These are phyloP conservation scores for Barbus barbus DNA, from an alignment of 2,113 vertebrate species.

Conservation along the genomic window DNA sequence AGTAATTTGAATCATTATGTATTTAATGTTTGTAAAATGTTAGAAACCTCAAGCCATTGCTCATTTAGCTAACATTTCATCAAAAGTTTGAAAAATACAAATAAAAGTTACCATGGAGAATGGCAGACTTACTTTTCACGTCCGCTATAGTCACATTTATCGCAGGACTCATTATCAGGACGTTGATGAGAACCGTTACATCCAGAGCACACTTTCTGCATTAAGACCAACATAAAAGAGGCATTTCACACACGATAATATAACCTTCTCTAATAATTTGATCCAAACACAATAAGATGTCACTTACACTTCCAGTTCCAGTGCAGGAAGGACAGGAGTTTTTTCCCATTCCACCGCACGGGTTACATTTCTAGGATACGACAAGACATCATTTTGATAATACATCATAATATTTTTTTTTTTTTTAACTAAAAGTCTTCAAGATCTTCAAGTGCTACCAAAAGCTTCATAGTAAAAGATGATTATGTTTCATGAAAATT, in stretches of 20 bases:
- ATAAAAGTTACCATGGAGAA: background rate
- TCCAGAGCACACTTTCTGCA: conserved; percentile 74
- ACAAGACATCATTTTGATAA: too few relatives aligned
- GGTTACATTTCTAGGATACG: conserved; percentile 68
- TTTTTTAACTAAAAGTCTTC: too few relatives aligned
- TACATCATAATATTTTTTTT: too few relatives aligned
- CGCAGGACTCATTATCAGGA: conserved; percentile 62
- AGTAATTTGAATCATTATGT: too few relatives aligned
- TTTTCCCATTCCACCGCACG: conserved; percentile 71
- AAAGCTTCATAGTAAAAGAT: background rate
- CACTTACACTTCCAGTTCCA: conserved; percentile 74
- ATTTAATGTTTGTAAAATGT: too few relatives aligned
- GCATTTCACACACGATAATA: background rate
- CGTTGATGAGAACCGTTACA: conserved; percentile 73
- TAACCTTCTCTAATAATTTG: background rate
- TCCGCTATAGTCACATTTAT: conserved; percentile 60
- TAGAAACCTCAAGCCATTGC: too few relatives aligned
- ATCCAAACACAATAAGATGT: background rate
- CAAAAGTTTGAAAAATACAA: background rate
- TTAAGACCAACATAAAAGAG: background rate
- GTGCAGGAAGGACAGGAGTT: conserved; percentile 71
- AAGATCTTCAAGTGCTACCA: background rate
- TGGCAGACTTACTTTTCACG: conserved; percentile 66
- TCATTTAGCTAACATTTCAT: background rate
- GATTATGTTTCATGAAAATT: background rate